Conservation (phyloP, 2,797 vertebrate species). For the Sitta carolinensis region DNA sequence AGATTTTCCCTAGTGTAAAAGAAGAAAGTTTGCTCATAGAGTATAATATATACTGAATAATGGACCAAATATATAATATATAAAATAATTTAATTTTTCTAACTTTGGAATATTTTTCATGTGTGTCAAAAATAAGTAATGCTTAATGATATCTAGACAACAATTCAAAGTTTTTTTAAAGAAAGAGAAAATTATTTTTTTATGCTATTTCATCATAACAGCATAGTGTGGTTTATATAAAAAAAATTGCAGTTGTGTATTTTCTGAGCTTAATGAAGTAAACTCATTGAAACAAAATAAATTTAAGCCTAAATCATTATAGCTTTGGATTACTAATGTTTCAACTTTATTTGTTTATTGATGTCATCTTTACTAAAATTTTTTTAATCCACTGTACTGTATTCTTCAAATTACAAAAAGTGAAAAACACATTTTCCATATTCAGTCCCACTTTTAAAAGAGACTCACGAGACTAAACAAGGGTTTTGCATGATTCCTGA, state of each 20-base stretch:
- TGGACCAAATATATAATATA: not conserved
- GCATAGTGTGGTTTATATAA: not conserved
- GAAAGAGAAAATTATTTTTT: not conserved
- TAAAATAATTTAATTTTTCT: not conserved
- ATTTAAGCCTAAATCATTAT: not conserved
- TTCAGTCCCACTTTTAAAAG: not conserved
- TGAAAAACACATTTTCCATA: not conserved
- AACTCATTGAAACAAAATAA: not conserved
- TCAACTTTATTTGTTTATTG: not conserved
- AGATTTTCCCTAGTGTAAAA: not conserved
- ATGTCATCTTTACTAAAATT: not conserved
- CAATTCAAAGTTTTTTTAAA: not conserved
- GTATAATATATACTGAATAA: not conserved
- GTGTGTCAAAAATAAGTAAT: not conserved
- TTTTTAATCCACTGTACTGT: not conserved
- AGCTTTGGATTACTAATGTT: not conserved
- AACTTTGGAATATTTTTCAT: not conserved
- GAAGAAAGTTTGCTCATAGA: not conserved
- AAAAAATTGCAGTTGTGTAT: not conserved
- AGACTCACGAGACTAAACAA: not conserved
- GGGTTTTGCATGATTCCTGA: not conserved
- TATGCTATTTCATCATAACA: not conserved
- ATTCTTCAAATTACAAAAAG: not conserved
- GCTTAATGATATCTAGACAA: not conserved
- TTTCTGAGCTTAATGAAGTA: not conserved